Conservation (phyloP, 2,797 vertebrate species). For the Novumbra hubbsi region DNA sequence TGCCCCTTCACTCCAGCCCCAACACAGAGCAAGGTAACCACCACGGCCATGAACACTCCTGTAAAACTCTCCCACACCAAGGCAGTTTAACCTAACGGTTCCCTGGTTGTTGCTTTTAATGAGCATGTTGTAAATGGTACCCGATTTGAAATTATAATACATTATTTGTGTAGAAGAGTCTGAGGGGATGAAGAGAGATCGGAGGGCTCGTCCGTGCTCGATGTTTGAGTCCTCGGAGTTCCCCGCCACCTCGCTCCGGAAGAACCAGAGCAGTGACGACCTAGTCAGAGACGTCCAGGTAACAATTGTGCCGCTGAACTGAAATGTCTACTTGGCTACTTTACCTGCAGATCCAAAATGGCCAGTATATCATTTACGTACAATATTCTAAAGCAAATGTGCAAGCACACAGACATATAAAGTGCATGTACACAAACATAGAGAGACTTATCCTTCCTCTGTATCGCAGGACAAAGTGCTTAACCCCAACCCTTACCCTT, state of each 20-base stretch:
- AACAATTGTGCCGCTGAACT: slow-evolving; percentile 5
- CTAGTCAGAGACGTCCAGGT: slow-evolving; percentile 90
- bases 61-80: too few relatives aligned
- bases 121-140: slow-evolving; percentile 4
- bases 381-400: too few relatives aligned
- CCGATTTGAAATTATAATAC: background rate
- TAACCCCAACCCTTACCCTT: too few relatives aligned
- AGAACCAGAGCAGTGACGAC: slow-evolving; percentile 97
- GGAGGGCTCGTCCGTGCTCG: slow-evolving; percentile 87
- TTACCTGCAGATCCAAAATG: slow-evolving; percentile 2
- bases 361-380: background rate
- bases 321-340: background rate
- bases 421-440: too few relatives aligned
- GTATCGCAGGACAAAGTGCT: too few relatives aligned
- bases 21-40: slow-evolving; percentile 64
- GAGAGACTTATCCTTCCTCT: too few relatives aligned
- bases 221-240: slow-evolving; percentile 90
- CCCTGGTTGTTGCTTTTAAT: slow-evolving; percentile 6
- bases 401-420: too few relatives aligned
- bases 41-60: too few relatives aligned
- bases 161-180: slow-evolving; percentile 71
- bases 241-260: slow-evolving; percentile 76
- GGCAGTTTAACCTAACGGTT: too few relatives aligned
- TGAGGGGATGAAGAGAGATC: slow-evolving; percentile 82
- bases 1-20: slow-evolving; percentile 59